Evolutionary conservation across 2,797 vertebrate genomes (phyloP).

Genomic region (Holocentrus rufus): DNA sequence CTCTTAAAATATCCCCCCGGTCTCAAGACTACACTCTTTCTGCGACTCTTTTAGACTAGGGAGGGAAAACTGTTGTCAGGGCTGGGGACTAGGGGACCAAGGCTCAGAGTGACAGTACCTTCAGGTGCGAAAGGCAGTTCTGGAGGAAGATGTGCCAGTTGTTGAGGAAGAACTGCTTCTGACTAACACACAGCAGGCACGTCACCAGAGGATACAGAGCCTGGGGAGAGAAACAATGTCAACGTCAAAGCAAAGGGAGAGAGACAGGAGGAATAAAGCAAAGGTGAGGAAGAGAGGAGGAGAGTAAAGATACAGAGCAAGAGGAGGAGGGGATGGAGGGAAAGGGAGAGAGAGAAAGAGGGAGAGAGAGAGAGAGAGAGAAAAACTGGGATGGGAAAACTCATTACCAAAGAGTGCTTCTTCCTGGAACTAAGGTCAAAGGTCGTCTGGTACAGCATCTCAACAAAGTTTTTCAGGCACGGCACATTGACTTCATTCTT

Average conservation of each 20-base stretch:
- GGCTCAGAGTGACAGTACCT: slow-evolving; percentile 83
- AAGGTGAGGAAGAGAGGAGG: slow-evolving; percentile 20
- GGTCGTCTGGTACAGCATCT: slow-evolving; percentile 99
- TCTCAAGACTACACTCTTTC: neutral
- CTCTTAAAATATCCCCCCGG: slow-evolving; percentile 34
- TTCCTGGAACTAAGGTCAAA: slow-evolving; percentile 99
- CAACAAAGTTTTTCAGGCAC: slow-evolving; percentile 99
- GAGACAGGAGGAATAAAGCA: slow-evolving; percentile 17
- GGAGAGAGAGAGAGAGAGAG: neutral
- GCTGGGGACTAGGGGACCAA: neutral
- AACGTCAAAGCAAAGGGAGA: neutral
- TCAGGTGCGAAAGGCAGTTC: slow-evolving; percentile 99
- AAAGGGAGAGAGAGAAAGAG: neutral
- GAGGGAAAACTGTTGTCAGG: slow-evolving; percentile 5
- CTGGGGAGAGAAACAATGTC: slow-evolving; percentile 75
- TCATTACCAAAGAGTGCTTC: slow-evolving; percentile 96
- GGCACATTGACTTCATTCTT: slow-evolving; percentile 99
- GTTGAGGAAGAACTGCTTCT: slow-evolving; percentile 99
- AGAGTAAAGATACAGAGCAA: slow-evolving; percentile 5
- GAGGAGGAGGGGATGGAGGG: neutral
- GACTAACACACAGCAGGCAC: slow-evolving; percentile 99
- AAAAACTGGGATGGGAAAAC: neutral
- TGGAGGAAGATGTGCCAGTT: slow-evolving; percentile 99
- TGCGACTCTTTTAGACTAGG: neutral
- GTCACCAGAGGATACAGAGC: slow-evolving; percentile 98